A percentile compares a stretch with the other conserved stretches of the same genome.
Evolutionary conservation across 2,797 vertebrate genomes (phyloP).

Genomic region (Kryptopterus vitreolus): DNA sequence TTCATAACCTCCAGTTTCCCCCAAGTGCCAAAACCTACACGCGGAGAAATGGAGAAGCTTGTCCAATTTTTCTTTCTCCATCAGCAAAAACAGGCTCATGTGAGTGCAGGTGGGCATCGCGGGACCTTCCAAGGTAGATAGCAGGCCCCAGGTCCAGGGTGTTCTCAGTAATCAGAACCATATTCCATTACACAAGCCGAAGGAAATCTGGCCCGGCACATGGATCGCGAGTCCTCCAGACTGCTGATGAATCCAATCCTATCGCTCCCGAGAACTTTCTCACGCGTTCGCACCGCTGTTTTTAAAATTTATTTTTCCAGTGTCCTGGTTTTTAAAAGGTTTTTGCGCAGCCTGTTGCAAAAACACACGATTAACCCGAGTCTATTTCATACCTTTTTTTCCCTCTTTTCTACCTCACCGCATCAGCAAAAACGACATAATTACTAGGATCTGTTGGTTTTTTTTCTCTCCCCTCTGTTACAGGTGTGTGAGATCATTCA

Average conservation of each 20-base stretch:
- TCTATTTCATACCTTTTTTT: neutral
- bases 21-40: constrained; percentile 53
- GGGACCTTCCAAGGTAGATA: constrained; percentile 49
- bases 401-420: constrained; percentile 18
- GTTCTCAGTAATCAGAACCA: constrained; percentile 45
- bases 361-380: neutral
- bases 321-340: neutral
- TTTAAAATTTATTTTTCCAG: neutral
- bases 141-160: constrained; percentile 22
- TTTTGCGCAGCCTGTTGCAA: neutral
- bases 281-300: neutral
- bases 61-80: constrained; percentile 53
- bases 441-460: constrained; percentile 38
- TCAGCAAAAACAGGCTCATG: constrained; percentile 63
- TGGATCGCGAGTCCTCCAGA: neutral
- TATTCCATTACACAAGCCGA: constrained; percentile 30
- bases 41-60: constrained; percentile 54
- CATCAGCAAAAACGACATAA: constrained; percentile 47
- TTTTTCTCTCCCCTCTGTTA: constrained; percentile 28
- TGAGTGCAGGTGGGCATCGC: constrained; percentile 61
- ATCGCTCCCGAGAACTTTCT: constrained; percentile 4
- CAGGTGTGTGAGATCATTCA: constrained; percentile 5
- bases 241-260: neutral
- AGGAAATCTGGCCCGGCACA: neutral
- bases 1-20: constrained; percentile 26